A percentile compares a stretch with the other conserved stretches of the same genome.
phyloP scores from a whole-genome alignment of 1,140 invertebrate genomes.

The Apocrypta bakeri region DNA sequence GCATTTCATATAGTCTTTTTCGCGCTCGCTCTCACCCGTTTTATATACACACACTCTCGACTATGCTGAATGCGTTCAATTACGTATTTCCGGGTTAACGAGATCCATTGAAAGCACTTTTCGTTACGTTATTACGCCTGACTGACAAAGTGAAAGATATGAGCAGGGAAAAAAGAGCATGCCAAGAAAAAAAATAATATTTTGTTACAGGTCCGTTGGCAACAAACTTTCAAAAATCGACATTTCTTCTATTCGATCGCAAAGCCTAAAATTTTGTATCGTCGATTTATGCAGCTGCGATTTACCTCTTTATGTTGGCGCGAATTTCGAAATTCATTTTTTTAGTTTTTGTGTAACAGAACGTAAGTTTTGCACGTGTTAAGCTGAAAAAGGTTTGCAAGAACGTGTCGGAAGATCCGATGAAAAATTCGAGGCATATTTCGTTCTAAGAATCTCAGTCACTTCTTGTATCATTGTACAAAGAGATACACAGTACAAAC shows the following conservation, averaged over 20 bases:
- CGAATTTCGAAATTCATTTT: not conserved
- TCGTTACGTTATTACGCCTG: constrained; percentile 29
- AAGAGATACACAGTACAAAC: no score
- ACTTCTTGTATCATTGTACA: no score
- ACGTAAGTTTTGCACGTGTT: not conserved
- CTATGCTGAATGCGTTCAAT: constrained; percentile 48
- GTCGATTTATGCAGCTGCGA: not conserved
- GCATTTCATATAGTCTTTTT: constrained; percentile 37
- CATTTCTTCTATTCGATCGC: not conserved
- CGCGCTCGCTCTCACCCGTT: constrained; percentile 20
- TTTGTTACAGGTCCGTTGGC: no score
- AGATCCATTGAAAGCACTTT: constrained; percentile 48
- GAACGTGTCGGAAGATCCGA: not conserved
- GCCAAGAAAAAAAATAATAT: constrained; percentile 29
- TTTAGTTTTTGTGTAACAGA: not conserved
- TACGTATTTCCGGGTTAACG: constrained; percentile 51
- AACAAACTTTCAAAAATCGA: no score
- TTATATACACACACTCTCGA: not conserved
- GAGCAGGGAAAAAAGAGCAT: not conserved
- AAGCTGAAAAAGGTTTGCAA: not conserved
- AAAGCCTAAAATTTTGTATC: no score
- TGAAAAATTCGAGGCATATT: not conserved
- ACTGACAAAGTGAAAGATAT: constrained; percentile 17
- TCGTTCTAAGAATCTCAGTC: not conserved
- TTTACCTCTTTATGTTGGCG: not conserved